Evolutionary conservation across 2,797 vertebrate genomes (phyloP), one percentile per base, ranked within the genome.

Genomic region (Acrossocheilus wenchowensis): DNA sequence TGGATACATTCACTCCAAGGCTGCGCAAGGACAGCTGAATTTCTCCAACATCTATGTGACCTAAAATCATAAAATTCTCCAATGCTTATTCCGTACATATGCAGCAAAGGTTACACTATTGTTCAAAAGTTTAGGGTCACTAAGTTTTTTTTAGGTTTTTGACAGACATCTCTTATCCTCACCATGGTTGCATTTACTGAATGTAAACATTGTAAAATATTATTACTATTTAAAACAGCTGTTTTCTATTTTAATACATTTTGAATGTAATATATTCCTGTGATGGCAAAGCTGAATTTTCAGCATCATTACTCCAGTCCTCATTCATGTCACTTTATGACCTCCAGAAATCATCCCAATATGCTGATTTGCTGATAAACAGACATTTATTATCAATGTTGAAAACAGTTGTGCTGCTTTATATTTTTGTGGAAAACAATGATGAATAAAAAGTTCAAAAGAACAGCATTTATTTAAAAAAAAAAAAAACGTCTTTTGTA

Each of bases 31-130:
- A 95, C 81, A 95, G 93, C 89, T 96, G 96, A 89, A 97, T 97
- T 91, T 97, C 97, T 0, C 92, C 95, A 39, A 94, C 94, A 68
- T 97, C 97, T 0, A 97, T 97, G 48, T 90, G 93, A 90, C 97
- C 97, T 97, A 87, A 26, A 82, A 41, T 43, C 6, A 83, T 2
- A 91, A n/a, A 77, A 62, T 41, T 83, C 7, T 36, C 8, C 11
- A 79, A 9, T 39, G 21, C 15, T 54, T 30, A 45, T 57, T 82
- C 15, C 10, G 1, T 11, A 68, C 26, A 36, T 36, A 15, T 41
- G n/a, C 26, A 6, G 3, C n/a, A 66, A 4, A n/a, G 21, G 12
- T 26, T 26, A 62, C 41, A 26, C 36, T 11, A 62, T 5, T 1
- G 4, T 62, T 79, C 8, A 43, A 45, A 79, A 45, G 39, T 78